Base-by-base conservation (phyloP, 2,797 vertebrate genomes). In the Myripristis murdjan region DNA sequence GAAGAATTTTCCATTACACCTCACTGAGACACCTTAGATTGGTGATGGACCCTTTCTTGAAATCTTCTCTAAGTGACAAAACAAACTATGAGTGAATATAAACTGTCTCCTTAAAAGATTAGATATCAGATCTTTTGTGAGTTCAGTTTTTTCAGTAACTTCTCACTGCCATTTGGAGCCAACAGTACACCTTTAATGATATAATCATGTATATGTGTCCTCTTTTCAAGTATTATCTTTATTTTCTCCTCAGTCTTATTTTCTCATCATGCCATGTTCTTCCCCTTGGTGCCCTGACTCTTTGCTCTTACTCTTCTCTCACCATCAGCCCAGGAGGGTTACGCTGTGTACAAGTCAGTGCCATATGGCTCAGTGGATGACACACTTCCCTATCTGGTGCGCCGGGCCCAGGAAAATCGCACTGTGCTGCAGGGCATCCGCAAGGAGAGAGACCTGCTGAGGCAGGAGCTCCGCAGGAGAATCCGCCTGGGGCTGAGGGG, bases 321-420 rank as follows among this genome's bases (percentile, higher is more conserved):
- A 2, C 8, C 39, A 15, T 14, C 39, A 95, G 94, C 93, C 44
- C 92, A 93, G 69, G 89, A 94, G 41, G 93, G 94, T 16, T 95
- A 93, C 22, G 70, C 80, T 0, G 92, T 97, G 7, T 98, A 97
- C 69, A 98, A 98, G 87, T 98, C 96, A 0, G 95, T 98, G 47
- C 97, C 97, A 0, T 98, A 97, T 0, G 97, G 97, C 35, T 93
- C 96, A 1, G 94, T 98, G 88, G 95, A 96, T 0, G 95, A 96
- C 72, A 97, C 97, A 0, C 85, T 98, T 5, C 96, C 96, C 1
- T 98, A 98, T 80, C 86, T 98, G 85, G 94, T 96, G 70, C 94
- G 97, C 1, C 92, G 97, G 16, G 97, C 96, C 48, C 96, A 98
- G 87, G 97, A 98, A 87, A 98, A 98, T 77, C 94, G 91, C 43